Conservation (phyloP, 2,113 vertebrate genomes). For the Ceuthmochares aereus region DNA sequence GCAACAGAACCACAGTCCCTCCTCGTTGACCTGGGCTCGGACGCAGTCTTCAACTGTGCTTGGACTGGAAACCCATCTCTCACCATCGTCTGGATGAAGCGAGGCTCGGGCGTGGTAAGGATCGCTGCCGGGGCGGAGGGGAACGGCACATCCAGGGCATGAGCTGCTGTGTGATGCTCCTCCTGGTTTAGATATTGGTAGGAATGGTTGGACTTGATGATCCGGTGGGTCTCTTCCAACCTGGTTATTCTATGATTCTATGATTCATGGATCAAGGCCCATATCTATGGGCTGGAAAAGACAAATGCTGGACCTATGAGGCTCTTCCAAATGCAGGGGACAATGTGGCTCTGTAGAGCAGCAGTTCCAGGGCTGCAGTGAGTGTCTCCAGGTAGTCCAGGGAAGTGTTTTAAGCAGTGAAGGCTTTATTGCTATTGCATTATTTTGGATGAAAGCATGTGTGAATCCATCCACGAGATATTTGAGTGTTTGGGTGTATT, state of each 20-base stretch:
- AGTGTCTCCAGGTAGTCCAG: neutral
- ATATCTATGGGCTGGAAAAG: fast-evolving
- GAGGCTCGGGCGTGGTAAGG: slow-evolving; percentile 96
- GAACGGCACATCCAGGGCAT: fast-evolving
- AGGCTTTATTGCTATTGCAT: neutral
- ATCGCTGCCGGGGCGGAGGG: fast-evolving
- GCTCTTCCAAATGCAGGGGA: neutral
- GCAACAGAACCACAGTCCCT: slow-evolving; percentile 92
- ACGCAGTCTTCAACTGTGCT: slow-evolving; percentile 93
- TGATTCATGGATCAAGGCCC: neutral
- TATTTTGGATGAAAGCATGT: neutral
- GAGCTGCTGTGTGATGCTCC: neutral
- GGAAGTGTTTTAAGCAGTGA: neutral
- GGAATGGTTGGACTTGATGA: too few relatives aligned
- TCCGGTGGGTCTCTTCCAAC: too few relatives aligned
- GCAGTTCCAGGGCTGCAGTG: neutral
- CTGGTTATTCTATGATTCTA: too few relatives aligned
- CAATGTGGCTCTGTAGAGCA: neutral
- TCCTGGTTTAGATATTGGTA: too few relatives aligned
- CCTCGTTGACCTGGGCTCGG: slow-evolving; percentile 93
- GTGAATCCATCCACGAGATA: neutral
- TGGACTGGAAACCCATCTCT: slow-evolving; percentile 98
- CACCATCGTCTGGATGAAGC: slow-evolving; percentile 98
- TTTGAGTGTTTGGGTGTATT: neutral
- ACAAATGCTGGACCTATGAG: neutral